Percentiles rank a stretch among this genome's conserved stretches.
Conservation (phyloP, 2,797 vertebrate species). For the Danionella dracula region DNA sequence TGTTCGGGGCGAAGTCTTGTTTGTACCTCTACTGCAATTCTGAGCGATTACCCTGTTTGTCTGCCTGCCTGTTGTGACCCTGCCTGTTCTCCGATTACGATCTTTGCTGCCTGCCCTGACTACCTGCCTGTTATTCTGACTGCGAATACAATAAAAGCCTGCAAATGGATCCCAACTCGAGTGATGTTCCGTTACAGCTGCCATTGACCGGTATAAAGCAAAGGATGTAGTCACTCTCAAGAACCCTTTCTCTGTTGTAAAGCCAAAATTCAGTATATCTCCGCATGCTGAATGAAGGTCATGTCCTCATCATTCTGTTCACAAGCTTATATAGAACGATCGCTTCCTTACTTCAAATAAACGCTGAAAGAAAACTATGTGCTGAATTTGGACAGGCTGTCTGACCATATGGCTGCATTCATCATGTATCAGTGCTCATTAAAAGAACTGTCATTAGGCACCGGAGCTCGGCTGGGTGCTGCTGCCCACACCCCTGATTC, state of each 20-base stretch:
- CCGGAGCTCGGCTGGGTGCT: slow-evolving; percentile 61
- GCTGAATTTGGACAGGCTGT: slow-evolving; percentile 71
- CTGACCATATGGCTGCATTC: slow-evolving; percentile 77
- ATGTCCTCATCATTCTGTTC: slow-evolving; percentile 65
- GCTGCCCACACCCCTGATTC: slow-evolving; percentile 39
- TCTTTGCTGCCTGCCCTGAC: too few relatives aligned
- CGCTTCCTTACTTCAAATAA: slow-evolving; percentile 53
- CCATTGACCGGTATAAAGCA: slow-evolving; percentile 5
- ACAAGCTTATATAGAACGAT: slow-evolving; percentile 48
- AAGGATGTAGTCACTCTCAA: background rate
- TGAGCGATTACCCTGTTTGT: too few relatives aligned
- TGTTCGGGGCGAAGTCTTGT: too few relatives aligned
- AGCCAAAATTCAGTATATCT: slow-evolving; percentile 50
- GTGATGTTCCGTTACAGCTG: too few relatives aligned
- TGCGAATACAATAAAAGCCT: too few relatives aligned
- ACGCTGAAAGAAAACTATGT: slow-evolving; percentile 50
- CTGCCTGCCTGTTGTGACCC: too few relatives aligned
- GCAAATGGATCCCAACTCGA: too few relatives aligned
- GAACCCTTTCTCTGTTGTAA: slow-evolving; percentile 42
- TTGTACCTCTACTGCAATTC: too few relatives aligned
- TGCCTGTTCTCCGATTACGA: too few relatives aligned
- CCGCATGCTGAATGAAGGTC: slow-evolving; percentile 60
- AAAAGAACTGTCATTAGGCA: slow-evolving; percentile 71
- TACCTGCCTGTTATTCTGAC: too few relatives aligned
- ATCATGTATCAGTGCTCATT: slow-evolving; percentile 76